Evolutionary conservation across 1,140 invertebrate species (phyloP).

Genomic region (Centruroides vittatus): DNA sequence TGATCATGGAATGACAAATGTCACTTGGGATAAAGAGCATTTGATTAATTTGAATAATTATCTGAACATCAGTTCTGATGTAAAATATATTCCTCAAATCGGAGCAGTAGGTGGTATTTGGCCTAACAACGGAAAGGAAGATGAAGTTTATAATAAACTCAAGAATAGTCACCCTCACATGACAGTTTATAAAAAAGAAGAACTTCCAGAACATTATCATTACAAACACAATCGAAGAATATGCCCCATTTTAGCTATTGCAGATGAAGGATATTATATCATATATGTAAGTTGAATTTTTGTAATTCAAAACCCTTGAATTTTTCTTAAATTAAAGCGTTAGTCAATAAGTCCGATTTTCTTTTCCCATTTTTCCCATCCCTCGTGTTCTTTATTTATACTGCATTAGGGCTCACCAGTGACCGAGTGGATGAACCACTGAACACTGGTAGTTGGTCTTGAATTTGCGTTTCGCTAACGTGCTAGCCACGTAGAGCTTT

Average conservation of each 20-base stretch:
- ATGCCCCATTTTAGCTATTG: slow-evolving; percentile 38
- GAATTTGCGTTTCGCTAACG: too few relatives aligned
- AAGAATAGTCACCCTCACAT: slow-evolving; percentile 26
- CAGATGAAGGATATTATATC: slow-evolving; percentile 40
- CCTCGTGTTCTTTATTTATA: too few relatives aligned
- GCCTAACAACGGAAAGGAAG: slow-evolving; percentile 36
- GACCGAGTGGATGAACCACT: too few relatives aligned
- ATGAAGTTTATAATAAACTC: slow-evolving; percentile 36
- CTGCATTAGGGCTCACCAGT: too few relatives aligned
- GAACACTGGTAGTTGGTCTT: too few relatives aligned
- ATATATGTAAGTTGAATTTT: slow-evolving; percentile 25
- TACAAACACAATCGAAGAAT: slow-evolving; percentile 41
- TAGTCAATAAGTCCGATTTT: too few relatives aligned
- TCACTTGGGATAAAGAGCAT: slow-evolving; percentile 1
- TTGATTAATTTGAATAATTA: not conserved
- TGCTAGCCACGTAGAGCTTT: too few relatives aligned
- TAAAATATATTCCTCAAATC: not conserved
- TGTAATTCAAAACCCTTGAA: not conserved
- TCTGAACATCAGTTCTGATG: not conserved
- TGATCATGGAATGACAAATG: slow-evolving; percentile 14
- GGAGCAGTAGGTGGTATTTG: slow-evolving; percentile 35
- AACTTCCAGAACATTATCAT: slow-evolving; percentile 40
- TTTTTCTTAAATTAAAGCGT: too few relatives aligned
- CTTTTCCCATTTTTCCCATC: too few relatives aligned
- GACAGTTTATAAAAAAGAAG: slow-evolving; percentile 37